Evolutionary conservation across 2,113 vertebrate genomes (phyloP).

Genomic region (Platycercus adscitus): DNA sequence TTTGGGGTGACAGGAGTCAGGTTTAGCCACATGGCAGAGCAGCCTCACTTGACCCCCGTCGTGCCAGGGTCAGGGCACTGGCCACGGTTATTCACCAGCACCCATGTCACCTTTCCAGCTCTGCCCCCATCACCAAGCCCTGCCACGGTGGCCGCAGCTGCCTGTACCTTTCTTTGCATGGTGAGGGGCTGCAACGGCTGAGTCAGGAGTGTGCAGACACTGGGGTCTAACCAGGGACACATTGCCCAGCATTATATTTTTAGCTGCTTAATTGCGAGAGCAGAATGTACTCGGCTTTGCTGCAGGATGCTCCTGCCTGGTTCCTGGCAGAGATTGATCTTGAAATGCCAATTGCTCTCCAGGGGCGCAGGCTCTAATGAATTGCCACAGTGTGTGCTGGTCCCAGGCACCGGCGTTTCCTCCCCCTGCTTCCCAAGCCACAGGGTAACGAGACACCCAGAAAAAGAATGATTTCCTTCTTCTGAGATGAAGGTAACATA

Average conservation of each 20-base stretch:
- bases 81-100: background rate
- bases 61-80: background rate
- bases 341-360: slow-evolving; percentile 69
- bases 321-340: slow-evolving; percentile 68
- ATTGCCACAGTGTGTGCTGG: background rate
- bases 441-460: background rate
- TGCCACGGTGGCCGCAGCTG: accelerated
- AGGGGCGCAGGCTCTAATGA: slow-evolving; percentile 44
- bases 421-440: background rate
- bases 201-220: accelerated
- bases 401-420: background rate
- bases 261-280: slow-evolving; percentile 52
- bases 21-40: background rate
- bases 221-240: background rate
- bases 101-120: background rate
- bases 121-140: background rate
- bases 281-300: slow-evolving; percentile 53
- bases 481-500: background rate
- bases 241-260: slow-evolving; percentile 38
- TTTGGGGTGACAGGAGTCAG: background rate
- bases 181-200: background rate
- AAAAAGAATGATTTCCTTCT: background rate
- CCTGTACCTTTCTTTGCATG: background rate
- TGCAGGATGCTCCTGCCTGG: slow-evolving; percentile 46
- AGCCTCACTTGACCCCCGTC: accelerated